These are phyloP conservation scores for Stenurella melanura DNA, from an alignment of 2,888 invertebrate genomes.

Conservation along the genomic window DNA sequence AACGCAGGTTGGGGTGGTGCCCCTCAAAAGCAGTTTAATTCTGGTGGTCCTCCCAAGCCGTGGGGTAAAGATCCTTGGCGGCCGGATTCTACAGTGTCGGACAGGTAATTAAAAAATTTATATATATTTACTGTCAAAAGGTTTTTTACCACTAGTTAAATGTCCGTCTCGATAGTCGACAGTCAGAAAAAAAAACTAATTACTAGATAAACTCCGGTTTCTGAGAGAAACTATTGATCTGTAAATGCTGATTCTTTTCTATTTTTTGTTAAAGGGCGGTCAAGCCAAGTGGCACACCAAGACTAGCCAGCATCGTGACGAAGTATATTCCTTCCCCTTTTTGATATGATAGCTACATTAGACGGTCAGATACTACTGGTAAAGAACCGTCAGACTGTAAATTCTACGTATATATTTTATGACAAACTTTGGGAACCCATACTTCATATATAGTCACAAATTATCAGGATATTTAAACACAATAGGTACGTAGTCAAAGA, in stretches of 20 bases:
- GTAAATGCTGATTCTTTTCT: constrained; percentile 29
- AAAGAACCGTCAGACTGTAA: constrained; percentile 47
- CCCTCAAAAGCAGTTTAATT: constrained; percentile 54
- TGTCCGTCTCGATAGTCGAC: constrained; percentile 17
- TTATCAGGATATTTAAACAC: constrained; percentile 4
- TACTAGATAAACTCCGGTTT: background rate
- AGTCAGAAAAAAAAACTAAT: background rate
- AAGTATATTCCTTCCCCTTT: constrained; percentile 45
- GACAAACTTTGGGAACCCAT: constrained; percentile 35
- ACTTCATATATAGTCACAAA: constrained; percentile 18
- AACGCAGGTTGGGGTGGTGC: constrained; percentile 55
- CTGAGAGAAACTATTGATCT: constrained; percentile 18
- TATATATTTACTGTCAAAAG: constrained; percentile 38
- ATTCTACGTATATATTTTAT: constrained; percentile 42
- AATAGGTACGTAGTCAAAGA: constrained; percentile 9
- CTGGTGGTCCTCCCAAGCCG: constrained; percentile 52
- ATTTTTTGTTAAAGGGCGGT: constrained; percentile 47
- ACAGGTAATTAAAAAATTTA: constrained; percentile 50
- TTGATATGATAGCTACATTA: constrained; percentile 41
- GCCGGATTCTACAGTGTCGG: constrained; percentile 48
- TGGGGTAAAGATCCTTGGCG: constrained; percentile 60
- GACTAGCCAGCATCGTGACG: constrained; percentile 44
- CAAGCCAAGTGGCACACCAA: constrained; percentile 46
- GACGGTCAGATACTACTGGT: constrained; percentile 43
- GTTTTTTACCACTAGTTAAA: constrained; percentile 44